phyloP scores from a whole-genome alignment of 1,140 invertebrate genomes.

The Camponotus floridanus region DNA sequence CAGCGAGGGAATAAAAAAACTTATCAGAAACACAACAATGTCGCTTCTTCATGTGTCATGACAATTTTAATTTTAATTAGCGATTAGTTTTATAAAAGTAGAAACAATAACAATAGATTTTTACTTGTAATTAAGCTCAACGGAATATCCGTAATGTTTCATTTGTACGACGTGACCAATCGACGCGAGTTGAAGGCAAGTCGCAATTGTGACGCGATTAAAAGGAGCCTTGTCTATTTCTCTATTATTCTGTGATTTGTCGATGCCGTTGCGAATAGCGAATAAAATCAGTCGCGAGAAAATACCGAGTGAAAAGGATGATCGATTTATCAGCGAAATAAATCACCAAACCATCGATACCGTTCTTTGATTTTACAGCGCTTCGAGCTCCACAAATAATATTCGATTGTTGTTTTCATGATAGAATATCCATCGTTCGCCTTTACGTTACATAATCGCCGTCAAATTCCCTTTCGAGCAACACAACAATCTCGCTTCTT shows the following conservation, averaged over 20 bases:
- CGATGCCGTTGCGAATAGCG: neutral
- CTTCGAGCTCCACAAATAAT: slow-evolving; percentile 28
- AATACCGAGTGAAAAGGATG: too few species aligned
- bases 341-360: slow-evolving; percentile 19
- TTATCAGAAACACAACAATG: slow-evolving; percentile 21
- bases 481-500: neutral
- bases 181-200: neutral
- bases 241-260: slow-evolving; percentile 41
- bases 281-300: slow-evolving; percentile 6
- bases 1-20: slow-evolving; percentile 4
- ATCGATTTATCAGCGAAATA: slow-evolving; percentile 59
- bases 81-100: too few species aligned
- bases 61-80: neutral
- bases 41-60: neutral
- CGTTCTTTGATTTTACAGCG: slow-evolving; percentile 35
- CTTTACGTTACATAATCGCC: neutral
- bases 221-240: slow-evolving; percentile 27
- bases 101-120: too few species aligned
- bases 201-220: neutral
- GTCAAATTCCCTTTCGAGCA: neutral
- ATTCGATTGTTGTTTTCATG: slow-evolving; percentile 37
- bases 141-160: neutral
- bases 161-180: neutral
- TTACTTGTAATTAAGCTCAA: too few species aligned
- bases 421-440: slow-evolving; percentile 40